Conservation (phyloP, 2,113 vertebrate species). For the Spea bombifrons region DNA sequence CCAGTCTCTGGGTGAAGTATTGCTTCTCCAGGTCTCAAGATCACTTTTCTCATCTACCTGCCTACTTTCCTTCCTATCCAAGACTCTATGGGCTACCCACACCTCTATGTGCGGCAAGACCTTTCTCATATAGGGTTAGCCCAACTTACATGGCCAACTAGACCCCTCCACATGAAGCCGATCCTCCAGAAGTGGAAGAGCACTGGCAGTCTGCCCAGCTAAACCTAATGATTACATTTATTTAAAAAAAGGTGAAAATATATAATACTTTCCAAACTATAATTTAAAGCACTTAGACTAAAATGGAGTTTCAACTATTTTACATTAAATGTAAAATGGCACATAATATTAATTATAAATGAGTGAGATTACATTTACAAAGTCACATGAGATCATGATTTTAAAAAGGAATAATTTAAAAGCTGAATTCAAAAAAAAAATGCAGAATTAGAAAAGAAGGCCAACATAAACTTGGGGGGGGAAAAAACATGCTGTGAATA, state of each 20-base stretch:
- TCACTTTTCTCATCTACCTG: too few species aligned
- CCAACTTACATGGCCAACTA: too few species aligned
- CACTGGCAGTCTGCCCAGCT: too few species aligned
- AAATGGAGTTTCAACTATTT: constrained; percentile 76
- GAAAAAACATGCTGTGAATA: constrained; percentile 83
- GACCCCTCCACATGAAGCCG: too few species aligned
- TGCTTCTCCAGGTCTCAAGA: too few species aligned
- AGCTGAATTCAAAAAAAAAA: constrained; percentile 73
- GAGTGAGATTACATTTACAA: constrained; percentile 77
- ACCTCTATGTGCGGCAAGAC: too few species aligned
- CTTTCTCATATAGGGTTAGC: too few species aligned
- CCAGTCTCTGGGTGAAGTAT: too few species aligned
- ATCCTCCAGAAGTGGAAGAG: neutral
- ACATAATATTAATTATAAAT: constrained; percentile 80
- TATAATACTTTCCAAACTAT: constrained; percentile 17
- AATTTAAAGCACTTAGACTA: constrained; percentile 38
- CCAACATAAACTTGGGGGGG: constrained; percentile 77
- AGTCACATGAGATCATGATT: constrained; percentile 80
- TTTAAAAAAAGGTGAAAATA: constrained; percentile 19
- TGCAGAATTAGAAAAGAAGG: constrained; percentile 78
- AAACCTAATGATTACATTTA: too few species aligned
- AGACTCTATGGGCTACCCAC: too few species aligned
- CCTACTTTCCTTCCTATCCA: too few species aligned
- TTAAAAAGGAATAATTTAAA: constrained; percentile 86
- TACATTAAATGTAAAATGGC: constrained; percentile 72